phyloP scores from a whole-genome alignment of 2,113 vertebrate genomes.

The Rostratula benghalensis region DNA sequence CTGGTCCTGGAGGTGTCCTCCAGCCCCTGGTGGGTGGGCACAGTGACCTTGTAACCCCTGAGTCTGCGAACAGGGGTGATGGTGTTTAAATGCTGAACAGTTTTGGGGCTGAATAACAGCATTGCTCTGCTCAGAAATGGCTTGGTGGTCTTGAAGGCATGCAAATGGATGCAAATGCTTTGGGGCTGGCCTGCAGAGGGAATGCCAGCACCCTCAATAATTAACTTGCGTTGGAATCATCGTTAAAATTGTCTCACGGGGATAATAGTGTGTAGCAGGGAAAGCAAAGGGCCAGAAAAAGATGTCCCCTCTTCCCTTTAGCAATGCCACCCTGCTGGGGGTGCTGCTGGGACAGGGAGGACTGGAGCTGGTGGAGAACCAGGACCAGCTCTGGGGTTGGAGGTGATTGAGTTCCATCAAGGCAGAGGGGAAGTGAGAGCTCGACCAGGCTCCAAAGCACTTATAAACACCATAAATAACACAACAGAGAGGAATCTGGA shows the following conservation, averaged over 20 bases:
- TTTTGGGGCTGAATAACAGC: not conserved
- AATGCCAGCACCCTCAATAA: not conserved
- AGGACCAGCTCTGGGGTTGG: not conserved
- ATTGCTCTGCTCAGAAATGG: not conserved
- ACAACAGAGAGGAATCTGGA: not conserved
- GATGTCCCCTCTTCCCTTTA: not conserved
- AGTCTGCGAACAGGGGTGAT: not conserved
- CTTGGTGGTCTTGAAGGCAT: fast-evolving
- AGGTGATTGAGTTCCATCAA: not conserved
- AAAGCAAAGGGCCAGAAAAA: not conserved
- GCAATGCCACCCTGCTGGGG: not conserved
- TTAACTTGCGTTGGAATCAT: not conserved
- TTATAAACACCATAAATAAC: not conserved
- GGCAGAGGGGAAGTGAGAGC: not conserved
- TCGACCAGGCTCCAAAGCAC: not conserved
- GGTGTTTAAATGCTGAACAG: not conserved
- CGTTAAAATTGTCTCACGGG: not conserved
- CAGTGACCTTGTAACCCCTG: not conserved
- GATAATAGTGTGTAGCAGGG: not conserved
- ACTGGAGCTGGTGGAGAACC: not conserved
- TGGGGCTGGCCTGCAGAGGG: not conserved
- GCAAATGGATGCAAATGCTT: not conserved
- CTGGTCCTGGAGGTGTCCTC: not conserved
- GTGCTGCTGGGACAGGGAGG: not conserved
- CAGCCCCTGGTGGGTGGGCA: not conserved